A percentile compares a stretch with the other conserved stretches of the same genome.
Conservation (phyloP, 1,140 invertebrate species). For the Atta texana region DNA sequence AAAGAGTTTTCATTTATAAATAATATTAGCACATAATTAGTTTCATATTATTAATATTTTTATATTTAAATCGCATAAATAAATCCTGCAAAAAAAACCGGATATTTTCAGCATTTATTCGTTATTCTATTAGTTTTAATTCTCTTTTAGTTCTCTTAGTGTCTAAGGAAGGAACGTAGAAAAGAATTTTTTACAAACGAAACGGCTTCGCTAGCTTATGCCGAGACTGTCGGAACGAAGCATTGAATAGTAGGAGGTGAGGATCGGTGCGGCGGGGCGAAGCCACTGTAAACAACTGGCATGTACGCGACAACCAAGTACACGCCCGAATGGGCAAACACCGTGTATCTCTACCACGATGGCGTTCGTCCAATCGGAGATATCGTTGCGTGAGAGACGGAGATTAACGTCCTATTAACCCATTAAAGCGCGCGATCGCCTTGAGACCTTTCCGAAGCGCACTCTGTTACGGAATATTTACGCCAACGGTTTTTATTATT, state of each 20-base stretch:
- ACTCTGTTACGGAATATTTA: not conserved
- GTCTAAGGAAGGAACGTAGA: not conserved
- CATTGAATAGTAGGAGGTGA: constrained; percentile 59
- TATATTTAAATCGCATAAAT: not conserved
- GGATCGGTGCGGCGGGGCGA: constrained; percentile 63
- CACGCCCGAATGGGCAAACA: constrained; percentile 42
- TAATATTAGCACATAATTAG: not conserved
- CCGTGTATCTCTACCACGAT: constrained; percentile 18
- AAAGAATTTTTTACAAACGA: constrained; percentile 13
- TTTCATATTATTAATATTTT: not conserved
- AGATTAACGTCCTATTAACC: constrained; percentile 57
- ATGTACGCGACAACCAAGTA: constrained; percentile 30
- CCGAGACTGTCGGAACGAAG: constrained; percentile 12
- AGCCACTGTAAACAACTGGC: constrained; percentile 63
- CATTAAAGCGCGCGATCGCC: constrained; percentile 60
- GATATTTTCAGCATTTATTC: not conserved
- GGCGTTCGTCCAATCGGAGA: constrained; percentile 56
- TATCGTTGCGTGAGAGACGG: constrained; percentile 25
- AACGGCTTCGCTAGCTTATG: not conserved
- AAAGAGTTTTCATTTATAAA: not conserved
- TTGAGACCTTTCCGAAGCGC: constrained; percentile 20
- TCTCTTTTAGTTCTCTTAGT: no score
- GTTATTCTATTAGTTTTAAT: not conserved
- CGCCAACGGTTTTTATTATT: constrained; percentile 13
- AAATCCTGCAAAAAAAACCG: not conserved